Base-by-base conservation (phyloP, 2,797 vertebrate genomes). In the Lates japonicus region DNA sequence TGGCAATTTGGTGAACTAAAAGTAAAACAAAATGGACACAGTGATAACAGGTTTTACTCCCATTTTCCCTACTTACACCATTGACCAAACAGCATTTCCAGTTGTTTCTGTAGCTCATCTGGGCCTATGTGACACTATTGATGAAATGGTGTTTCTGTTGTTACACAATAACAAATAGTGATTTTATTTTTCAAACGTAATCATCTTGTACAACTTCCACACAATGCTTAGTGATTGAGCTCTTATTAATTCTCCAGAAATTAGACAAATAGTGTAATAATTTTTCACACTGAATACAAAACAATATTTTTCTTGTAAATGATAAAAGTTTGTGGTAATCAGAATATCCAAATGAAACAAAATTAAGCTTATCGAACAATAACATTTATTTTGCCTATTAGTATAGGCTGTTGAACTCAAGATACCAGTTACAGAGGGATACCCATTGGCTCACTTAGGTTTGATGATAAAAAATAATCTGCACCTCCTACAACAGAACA, bases 1-100 rank as follows among this genome's bases (percentile, higher is more conserved):
- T 3, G 0, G 3, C 19, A 44, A 7, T 13, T 46, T 44, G 25
- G 12, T 49, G 12, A 4, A 48, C 35, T 59, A 20, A 71, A 62
- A 69, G 37, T 70, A 42, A 61, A 66, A 67, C 13, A 9, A 57
- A 61, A 31, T 22, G 2, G 25, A 59, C 6, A 12, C 5, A 0
- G 0, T 80, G 29, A 51, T 22, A 29, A 42, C 51, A 44, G 35
- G n/a, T 70, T 60, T 76, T 46, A 46, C 39, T 55, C 33, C 44
- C 9, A 4, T 17, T 48, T 58, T 49, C 33, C 35, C 7, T 61
- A n/a, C 49, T 39, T 52, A 10, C 37, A 61, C 7, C 7, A 57
- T 3, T 7, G 12, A 37, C 37, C 8, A 33, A 25, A 29, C 8
- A 42, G 10, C 17, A 37, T 54, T 68, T 80, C 52, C 20, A 49